Conservation (phyloP, 2,888 invertebrate species). For the Ochropleura plecta region DNA sequence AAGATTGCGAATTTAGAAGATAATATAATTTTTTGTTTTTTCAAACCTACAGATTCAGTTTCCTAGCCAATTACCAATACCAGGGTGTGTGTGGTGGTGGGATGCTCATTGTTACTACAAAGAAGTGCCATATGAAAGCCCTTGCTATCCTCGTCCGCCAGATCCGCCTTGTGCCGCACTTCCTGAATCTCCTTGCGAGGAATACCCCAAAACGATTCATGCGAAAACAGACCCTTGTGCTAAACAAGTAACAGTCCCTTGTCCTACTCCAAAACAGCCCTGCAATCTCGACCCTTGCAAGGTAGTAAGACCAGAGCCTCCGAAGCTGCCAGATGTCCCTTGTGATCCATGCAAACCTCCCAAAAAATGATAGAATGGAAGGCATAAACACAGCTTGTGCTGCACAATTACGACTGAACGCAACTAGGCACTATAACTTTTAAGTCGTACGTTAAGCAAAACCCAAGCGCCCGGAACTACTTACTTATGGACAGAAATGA, state of each 20-base stretch:
- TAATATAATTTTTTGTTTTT: background rate
- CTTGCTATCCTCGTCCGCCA: conserved; percentile 27
- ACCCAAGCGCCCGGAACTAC: no score
- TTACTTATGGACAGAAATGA: background rate
- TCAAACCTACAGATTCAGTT: conserved; percentile 16
- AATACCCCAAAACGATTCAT: background rate
- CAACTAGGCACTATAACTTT: background rate
- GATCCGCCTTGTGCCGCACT: conserved; percentile 13
- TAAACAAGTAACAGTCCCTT: background rate
- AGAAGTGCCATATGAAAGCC: conserved; percentile 19
- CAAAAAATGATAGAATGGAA: conserved; percentile 7
- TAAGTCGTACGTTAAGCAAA: background rate
- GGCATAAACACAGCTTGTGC: background rate
- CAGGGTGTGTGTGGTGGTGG: conserved; percentile 84
- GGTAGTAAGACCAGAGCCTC: background rate
- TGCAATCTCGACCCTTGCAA: conserved; percentile 3
- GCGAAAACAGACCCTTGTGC: background rate
- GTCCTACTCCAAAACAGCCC: background rate
- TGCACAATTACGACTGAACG: background rate
- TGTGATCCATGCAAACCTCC: conserved; percentile 17
- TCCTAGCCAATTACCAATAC: conserved; percentile 74
- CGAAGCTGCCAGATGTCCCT: background rate
- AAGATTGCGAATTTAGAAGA: background rate
- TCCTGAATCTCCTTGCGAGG: background rate
- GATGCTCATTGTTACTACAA: conserved; percentile 84